These are phyloP conservation scores for Andrena haemorrhoa DNA, from an alignment of 2,888 invertebrate species.

Conservation along the genomic window DNA sequence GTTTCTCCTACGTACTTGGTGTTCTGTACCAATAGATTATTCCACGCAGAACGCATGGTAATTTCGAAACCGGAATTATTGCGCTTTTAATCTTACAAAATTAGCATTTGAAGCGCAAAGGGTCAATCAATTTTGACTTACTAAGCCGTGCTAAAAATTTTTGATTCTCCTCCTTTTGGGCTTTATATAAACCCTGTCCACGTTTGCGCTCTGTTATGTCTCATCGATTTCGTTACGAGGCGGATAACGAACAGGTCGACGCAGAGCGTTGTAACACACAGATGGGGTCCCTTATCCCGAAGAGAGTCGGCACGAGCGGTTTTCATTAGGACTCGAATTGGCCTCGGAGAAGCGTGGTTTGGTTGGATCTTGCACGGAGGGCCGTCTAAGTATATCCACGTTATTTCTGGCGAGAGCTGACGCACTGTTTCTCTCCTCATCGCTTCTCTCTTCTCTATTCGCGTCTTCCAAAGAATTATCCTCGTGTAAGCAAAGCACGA, in stretches of 20 bases:
- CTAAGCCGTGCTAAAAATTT: no score
- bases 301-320: constrained; percentile 63
- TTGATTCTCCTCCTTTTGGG: no score
- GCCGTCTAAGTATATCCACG: constrained; percentile 84
- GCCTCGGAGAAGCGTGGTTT: constrained; percentile 70
- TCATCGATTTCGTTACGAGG: neutral
- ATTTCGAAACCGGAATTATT: no score
- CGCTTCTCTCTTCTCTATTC: constrained; percentile 55
- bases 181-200: no score
- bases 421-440: constrained; percentile 79
- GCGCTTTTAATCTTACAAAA: no score
- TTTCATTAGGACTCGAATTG: constrained; percentile 79
- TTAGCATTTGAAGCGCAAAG: no score
- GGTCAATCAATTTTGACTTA: no score
- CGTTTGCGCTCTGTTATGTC: no score
- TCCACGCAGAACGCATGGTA: no score
- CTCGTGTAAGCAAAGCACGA: constrained; percentile 63
- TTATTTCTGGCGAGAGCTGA: constrained; percentile 85
- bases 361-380: constrained; percentile 80
- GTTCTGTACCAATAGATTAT: no score
- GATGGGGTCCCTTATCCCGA: constrained; percentile 12
- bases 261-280: constrained; percentile 2
- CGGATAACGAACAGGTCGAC: constrained; percentile 10
- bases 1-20: no score
- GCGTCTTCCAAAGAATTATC: constrained; percentile 69